Conservation (phyloP, 2,888 invertebrate genomes). For the Melinaea menophilus region DNA sequence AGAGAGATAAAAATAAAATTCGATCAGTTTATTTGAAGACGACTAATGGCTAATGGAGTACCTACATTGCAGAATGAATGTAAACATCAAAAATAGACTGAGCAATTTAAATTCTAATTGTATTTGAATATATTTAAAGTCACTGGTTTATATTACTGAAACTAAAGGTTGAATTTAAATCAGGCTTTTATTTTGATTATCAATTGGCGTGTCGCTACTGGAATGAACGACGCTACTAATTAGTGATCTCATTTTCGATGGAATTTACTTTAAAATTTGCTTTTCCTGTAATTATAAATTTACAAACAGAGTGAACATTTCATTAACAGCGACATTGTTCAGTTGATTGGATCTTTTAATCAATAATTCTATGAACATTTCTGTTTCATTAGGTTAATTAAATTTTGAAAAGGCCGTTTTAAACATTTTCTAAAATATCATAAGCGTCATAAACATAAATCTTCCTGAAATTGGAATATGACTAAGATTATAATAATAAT, state of each 20-base stretch:
- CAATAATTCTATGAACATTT: slow-evolving; percentile 19
- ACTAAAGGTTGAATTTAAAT: not conserved
- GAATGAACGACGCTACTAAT: slow-evolving; percentile 30
- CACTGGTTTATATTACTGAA: not conserved
- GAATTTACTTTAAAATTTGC: slow-evolving; percentile 33
- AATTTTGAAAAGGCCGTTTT: slow-evolving; percentile 10
- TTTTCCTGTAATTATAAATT: slow-evolving; percentile 34
- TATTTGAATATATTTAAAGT: not conserved
- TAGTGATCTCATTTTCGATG: slow-evolving; percentile 34
- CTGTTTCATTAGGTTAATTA: slow-evolving; percentile 12
- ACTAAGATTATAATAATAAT: too few relatives aligned
- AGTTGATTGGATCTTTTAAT: slow-evolving; percentile 31
- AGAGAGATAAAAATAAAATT: too few relatives aligned
- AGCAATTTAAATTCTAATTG: too few relatives aligned
- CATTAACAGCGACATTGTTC: slow-evolving; percentile 32
- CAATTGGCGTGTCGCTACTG: slow-evolving; percentile 25
- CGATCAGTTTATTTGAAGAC: too few relatives aligned
- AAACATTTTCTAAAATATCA: slow-evolving; percentile 18
- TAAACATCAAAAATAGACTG: too few relatives aligned
- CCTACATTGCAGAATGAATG: too few relatives aligned
- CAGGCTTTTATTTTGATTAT: slow-evolving; percentile 26
- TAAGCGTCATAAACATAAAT: slow-evolving; percentile 4
- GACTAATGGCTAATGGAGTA: too few relatives aligned
- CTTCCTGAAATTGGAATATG: not conserved
- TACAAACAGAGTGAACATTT: slow-evolving; percentile 33